These are phyloP conservation scores for Machaerirhynchus nigripectus DNA, from an alignment of 2,113 vertebrate species.

Conservation along the genomic window DNA sequence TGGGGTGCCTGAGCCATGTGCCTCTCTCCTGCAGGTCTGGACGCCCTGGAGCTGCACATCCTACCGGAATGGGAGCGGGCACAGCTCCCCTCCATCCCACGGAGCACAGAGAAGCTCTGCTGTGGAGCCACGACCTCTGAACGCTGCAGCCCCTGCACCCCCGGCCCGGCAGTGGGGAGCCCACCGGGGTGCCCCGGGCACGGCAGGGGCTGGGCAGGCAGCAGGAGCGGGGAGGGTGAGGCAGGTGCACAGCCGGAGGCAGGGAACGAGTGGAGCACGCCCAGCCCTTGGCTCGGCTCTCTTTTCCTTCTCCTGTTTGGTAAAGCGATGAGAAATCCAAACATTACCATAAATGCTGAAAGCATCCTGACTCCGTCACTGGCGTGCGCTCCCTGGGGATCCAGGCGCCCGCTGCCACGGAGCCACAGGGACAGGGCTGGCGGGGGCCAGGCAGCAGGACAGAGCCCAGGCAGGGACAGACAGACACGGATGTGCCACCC, in stretches of 20 bases:
- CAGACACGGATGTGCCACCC: background rate
- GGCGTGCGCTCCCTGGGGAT: background rate
- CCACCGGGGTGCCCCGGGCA: background rate
- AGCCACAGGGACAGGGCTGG: background rate
- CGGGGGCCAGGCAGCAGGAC: background rate
- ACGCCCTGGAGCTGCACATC: background rate
- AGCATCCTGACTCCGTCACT: background rate
- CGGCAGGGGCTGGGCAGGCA: background rate
- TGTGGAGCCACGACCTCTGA: fast-evolving
- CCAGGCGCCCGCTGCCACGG: background rate
- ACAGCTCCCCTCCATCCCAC: background rate
- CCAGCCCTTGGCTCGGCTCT: background rate
- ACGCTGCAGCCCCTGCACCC: background rate
- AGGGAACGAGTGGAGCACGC: background rate
- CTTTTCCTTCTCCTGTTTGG: background rate
- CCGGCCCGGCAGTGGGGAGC: fast-evolving
- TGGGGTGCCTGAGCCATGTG: background rate
- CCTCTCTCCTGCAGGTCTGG: background rate
- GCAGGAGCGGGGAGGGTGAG: background rate
- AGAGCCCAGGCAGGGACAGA: background rate
- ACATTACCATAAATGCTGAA: conserved; percentile 79
- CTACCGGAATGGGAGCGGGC: background rate
- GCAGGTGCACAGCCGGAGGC: background rate
- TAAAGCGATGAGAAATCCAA: conserved; percentile 37
- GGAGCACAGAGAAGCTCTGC: background rate